Evolutionary conservation across 2,888 invertebrate species (phyloP).

Genomic region (Hydroisotoma schaefferi): DNA sequence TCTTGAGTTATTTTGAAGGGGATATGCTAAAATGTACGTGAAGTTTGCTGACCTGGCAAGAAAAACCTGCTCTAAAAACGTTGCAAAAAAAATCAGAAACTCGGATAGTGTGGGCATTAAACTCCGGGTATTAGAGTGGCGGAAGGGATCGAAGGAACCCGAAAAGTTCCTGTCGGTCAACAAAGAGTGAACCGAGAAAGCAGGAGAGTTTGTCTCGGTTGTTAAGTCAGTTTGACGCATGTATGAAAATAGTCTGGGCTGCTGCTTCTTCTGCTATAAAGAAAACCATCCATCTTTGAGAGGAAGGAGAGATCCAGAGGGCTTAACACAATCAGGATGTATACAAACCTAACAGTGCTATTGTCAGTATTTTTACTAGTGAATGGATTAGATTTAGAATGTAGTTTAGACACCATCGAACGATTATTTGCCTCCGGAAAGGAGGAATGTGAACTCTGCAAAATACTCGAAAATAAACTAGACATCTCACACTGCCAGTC

Average conservation of each 20-base stretch:
- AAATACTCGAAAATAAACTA: conserved; percentile 13
- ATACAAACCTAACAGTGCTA: conserved; percentile 12
- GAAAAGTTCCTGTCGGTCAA: conserved; percentile 10
- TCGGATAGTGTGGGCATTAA: too few species aligned
- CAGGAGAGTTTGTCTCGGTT: conserved; percentile 5
- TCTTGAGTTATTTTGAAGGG: too few species aligned
- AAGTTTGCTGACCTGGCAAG: too few species aligned
- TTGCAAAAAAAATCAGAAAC: too few species aligned
- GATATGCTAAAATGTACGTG: too few species aligned
- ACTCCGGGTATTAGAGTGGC: background rate
- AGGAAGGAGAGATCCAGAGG: conserved; percentile 2
- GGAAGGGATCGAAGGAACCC: conserved; percentile 3
- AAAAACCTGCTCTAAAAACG: too few species aligned
- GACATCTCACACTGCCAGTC: conserved; percentile 10
- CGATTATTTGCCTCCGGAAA: conserved; percentile 9
- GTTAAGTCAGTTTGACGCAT: conserved; percentile 14
- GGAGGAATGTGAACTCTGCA: conserved; percentile 11
- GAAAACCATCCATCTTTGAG: conserved; percentile 17
- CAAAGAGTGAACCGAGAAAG: background rate
- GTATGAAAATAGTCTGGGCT: conserved; percentile 13
- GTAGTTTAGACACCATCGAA: conserved; percentile 14
- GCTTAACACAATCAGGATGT: conserved; percentile 9
- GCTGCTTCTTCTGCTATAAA: too few species aligned
- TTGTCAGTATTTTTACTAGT: conserved; percentile 15
- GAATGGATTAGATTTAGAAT: conserved; percentile 14